A percentile compares a stretch with the other conserved stretches of the same genome.
phyloP scores from a whole-genome alignment of 1,140 invertebrate genomes.

The Formica exsecta region DNA sequence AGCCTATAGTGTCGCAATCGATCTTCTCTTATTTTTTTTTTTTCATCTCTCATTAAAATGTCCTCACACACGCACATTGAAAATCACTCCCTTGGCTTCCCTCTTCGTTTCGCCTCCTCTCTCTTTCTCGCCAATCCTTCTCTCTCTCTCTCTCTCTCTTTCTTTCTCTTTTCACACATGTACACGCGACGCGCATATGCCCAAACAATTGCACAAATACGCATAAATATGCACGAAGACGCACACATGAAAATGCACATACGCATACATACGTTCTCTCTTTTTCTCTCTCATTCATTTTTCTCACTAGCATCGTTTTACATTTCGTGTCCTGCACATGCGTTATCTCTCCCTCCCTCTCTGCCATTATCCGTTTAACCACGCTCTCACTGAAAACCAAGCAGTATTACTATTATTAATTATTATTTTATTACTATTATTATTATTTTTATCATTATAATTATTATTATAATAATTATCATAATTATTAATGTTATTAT shows the following conservation, averaged over 20 bases:
- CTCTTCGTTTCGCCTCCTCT: conserved; percentile 5
- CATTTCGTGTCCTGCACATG: conserved; percentile 63
- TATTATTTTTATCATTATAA: conserved; percentile 82
- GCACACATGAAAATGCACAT: conserved; percentile 29
- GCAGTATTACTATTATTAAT: conserved; percentile 84
- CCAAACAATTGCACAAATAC: conserved; percentile 52
- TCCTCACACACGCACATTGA: conserved; percentile 54
- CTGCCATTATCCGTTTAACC: conserved; percentile 56
- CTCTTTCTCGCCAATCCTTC: conserved; percentile 50
- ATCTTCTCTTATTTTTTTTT: conserved; percentile 48
- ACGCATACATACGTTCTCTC: conserved; percentile 57
- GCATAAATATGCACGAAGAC: conserved; percentile 35
- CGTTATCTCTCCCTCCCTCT: conserved; percentile 42
- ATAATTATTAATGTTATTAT: conserved; percentile 81
- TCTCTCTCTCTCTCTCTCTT: conserved; percentile 1
- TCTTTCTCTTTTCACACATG: conserved; percentile 46
- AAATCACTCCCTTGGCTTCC: conserved; percentile 29
- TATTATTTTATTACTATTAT: conserved; percentile 66
- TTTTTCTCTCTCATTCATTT: conserved; percentile 24
- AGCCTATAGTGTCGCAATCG: conserved; percentile 57
- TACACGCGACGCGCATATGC: conserved; percentile 2
- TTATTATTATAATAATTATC: conserved; percentile 75
- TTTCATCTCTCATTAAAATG: conserved; percentile 66
- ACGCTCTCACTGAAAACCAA: conserved; percentile 85
- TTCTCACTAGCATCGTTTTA: conserved; percentile 50